Conservation (phyloP, 2,888 invertebrate species). For the Eulithis prunata region DNA sequence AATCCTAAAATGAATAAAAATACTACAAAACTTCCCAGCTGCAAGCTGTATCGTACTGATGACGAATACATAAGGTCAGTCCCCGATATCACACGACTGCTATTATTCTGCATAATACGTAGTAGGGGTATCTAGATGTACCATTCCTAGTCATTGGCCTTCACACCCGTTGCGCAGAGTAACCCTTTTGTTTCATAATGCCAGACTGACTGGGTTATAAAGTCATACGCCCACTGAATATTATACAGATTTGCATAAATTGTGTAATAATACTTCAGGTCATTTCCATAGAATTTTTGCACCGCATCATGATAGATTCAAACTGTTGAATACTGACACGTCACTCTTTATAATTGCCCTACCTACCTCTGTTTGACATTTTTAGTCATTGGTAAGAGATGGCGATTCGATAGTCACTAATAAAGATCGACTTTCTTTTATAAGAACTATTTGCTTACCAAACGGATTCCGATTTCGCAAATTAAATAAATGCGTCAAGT, state of each 20-base stretch:
- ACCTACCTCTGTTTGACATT: no score
- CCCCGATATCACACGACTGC: constrained; percentile 55
- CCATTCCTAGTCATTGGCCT: constrained; percentile 67
- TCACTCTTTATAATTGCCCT: no score
- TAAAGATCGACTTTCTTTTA: no score
- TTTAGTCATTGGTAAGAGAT: no score
- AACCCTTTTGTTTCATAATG: constrained; percentile 74
- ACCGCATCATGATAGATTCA: no score
- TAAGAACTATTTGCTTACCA: no score
- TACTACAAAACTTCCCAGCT: neutral
- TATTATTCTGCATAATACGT: neutral
- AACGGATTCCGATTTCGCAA: no score
- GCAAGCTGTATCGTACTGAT: neutral
- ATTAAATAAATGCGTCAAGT: neutral
- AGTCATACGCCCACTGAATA: constrained; percentile 14
- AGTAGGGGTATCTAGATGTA: neutral
- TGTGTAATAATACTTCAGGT: no score
- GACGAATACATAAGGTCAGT: constrained; percentile 64
- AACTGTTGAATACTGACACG: no score
- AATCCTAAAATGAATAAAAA: neutral
- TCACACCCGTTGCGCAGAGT: constrained; percentile 73
- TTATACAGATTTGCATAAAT: neutral
- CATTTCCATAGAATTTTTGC: no score
- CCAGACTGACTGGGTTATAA: constrained; percentile 32
- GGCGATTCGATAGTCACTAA: no score